Evolutionary conservation across 2,797 vertebrate genomes (phyloP).

Genomic region (Synanceia verrucosa): DNA sequence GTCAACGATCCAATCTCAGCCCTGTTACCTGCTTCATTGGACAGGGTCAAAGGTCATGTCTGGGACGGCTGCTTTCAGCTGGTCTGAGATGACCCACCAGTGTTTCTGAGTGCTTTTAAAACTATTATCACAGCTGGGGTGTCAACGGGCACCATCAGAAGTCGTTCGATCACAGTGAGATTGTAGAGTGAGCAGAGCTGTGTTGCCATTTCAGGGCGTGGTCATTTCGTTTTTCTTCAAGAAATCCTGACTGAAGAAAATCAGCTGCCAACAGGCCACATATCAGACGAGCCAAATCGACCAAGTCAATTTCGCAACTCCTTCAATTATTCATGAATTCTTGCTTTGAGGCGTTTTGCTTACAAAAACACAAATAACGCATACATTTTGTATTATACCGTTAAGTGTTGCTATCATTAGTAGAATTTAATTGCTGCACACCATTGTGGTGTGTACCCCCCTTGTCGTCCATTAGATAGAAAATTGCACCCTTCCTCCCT

Average conservation of each 20-base stretch:
- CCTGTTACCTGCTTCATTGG: constrained; percentile 81
- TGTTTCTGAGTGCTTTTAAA: constrained; percentile 67
- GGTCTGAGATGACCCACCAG: constrained; percentile 46
- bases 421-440: constrained; percentile 33
- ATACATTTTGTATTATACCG: constrained; percentile 26
- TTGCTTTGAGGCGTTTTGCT: constrained; percentile 58
- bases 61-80: constrained; percentile 44
- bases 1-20: constrained; percentile 74
- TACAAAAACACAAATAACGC: constrained; percentile 45
- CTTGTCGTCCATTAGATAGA: constrained; percentile 49
- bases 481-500: constrained; percentile 47
- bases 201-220: constrained; percentile 51
- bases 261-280: constrained; percentile 25
- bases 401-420: constrained; percentile 47
- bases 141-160: constrained; percentile 54
- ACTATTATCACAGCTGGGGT: constrained; percentile 60
- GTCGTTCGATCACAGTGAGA: constrained; percentile 41
- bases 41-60: constrained; percentile 70
- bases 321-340: constrained; percentile 66
- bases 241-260: constrained; percentile 31
- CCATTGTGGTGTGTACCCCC: constrained; percentile 6
- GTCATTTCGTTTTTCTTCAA: constrained; percentile 10
- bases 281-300: constrained; percentile 44
- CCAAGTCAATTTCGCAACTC: constrained; percentile 42
- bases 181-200: not conserved